phyloP scores from a whole-genome alignment of 2,888 invertebrate species.

The Drosophila aldrichi region DNA sequence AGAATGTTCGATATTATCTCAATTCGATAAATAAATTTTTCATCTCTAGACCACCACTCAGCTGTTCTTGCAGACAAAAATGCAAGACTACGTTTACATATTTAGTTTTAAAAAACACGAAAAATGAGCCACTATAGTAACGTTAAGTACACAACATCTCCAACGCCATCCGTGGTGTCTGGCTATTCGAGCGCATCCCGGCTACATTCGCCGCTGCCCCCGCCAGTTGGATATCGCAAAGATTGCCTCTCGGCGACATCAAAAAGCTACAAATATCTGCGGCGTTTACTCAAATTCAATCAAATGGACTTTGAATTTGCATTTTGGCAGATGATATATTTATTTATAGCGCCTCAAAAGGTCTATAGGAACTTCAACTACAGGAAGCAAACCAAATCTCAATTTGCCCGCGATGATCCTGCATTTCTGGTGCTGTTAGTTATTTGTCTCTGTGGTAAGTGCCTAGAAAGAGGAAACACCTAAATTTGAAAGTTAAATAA shows the following conservation, averaged over 20 bases:
- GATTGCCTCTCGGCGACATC: constrained; percentile 93
- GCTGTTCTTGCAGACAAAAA: constrained; percentile 56
- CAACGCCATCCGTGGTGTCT: constrained; percentile 77
- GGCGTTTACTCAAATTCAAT: constrained; percentile 94
- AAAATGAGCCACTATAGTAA: constrained; percentile 75
- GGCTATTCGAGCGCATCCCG: constrained; percentile 85
- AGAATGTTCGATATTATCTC: constrained; percentile 1
- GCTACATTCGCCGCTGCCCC: constrained; percentile 89
- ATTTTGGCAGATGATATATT: constrained; percentile 99
- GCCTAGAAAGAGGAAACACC: neutral
- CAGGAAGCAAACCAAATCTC: constrained; percentile 99
- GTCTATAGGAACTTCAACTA: constrained; percentile 99
- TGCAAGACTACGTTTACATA: constrained; percentile 62
- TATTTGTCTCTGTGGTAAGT: constrained; percentile 91
- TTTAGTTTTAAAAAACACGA: constrained; percentile 42
- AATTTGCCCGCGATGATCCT: constrained; percentile 99
- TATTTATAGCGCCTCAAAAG: constrained; percentile 97
- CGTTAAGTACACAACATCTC: constrained; percentile 71
- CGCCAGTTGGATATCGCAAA: constrained; percentile 89
- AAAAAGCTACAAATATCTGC: constrained; percentile 94
- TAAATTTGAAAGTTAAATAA: too few species aligned
- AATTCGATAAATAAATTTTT: constrained; percentile 14
- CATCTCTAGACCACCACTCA: constrained; percentile 29
- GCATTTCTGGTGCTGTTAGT: constrained; percentile 97
- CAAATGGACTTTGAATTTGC: constrained; percentile 99